These are phyloP conservation scores for Xiphophorus couchianus DNA, from an alignment of 2,113 vertebrate species.

Conservation along the genomic window DNA sequence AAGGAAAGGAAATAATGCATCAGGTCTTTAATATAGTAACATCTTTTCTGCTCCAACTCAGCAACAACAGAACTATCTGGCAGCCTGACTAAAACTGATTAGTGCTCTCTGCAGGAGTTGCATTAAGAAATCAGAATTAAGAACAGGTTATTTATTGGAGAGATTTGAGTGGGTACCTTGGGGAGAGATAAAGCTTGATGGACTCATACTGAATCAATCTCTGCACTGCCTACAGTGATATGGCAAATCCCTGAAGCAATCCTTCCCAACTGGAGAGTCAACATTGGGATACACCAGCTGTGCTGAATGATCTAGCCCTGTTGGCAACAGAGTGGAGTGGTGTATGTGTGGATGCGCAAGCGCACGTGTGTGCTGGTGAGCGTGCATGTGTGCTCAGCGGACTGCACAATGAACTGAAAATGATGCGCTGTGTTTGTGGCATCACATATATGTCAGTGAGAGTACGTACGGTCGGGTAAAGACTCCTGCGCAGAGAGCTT, in stretches of 20 bases:
- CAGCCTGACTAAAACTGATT: constrained; percentile 69
- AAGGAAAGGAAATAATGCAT: constrained; percentile 55
- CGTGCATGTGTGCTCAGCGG: constrained; percentile 8
- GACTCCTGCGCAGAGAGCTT: constrained; percentile 74
- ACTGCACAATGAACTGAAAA: constrained; percentile 39
- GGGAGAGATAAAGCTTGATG: constrained; percentile 78
- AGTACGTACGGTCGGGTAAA: constrained; percentile 51
- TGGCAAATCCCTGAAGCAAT: constrained; percentile 63
- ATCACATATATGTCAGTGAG: constrained; percentile 46
- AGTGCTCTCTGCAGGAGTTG: constrained; percentile 73
- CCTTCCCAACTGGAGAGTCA: constrained; percentile 61
- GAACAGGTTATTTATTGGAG: constrained; percentile 76
- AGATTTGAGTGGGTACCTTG: constrained; percentile 71
- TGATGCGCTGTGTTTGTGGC: constrained; percentile 45
- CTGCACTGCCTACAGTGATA: constrained; percentile 62
- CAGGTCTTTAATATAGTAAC: constrained; percentile 49
- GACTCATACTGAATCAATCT: constrained; percentile 66
- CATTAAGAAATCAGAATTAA: constrained; percentile 79
- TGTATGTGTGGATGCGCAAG: constrained; percentile 14
- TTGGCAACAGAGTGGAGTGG: constrained; percentile 42
- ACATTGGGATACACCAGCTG: constrained; percentile 66
- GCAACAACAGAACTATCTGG: constrained; percentile 50
- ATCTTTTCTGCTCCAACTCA: constrained; percentile 37
- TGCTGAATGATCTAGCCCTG: constrained; percentile 58
- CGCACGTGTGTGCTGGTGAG: constrained; percentile 16